Percentiles rank a stretch among this genome's conserved stretches.
phyloP scores from a whole-genome alignment of 2,888 invertebrate species.

The Ophonus ardosiacus region DNA sequence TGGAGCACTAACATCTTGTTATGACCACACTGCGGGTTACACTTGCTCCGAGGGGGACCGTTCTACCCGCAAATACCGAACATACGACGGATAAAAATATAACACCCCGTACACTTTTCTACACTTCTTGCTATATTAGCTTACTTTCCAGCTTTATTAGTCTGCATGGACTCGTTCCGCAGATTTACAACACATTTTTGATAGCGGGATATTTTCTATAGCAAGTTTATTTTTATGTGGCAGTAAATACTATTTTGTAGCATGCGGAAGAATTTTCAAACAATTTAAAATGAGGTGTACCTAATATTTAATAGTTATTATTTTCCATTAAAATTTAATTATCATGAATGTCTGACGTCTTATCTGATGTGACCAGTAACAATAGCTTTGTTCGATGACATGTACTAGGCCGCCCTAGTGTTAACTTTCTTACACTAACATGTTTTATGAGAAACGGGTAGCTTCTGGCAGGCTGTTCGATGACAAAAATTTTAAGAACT shows the following conservation, averaged over 20 bases:
- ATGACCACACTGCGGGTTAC: slow-evolving; percentile 19
- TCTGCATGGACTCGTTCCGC: background rate
- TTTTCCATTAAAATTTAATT: too few relatives aligned
- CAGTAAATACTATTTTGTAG: background rate
- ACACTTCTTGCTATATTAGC: background rate
- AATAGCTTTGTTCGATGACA: too few relatives aligned
- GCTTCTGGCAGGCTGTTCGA: too few relatives aligned
- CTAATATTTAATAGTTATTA: too few relatives aligned
- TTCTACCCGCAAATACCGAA: background rate
- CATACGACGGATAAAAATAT: slow-evolving; percentile 15
- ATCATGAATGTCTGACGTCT: too few relatives aligned
- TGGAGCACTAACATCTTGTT: slow-evolving; percentile 30
- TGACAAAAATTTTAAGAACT: too few relatives aligned
- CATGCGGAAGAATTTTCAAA: background rate
- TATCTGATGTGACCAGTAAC: too few relatives aligned
- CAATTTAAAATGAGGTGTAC: too few relatives aligned
- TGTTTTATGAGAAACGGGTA: too few relatives aligned
- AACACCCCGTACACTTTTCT: background rate
- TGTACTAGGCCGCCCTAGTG: too few relatives aligned
- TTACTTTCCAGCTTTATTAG: background rate
- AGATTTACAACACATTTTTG: background rate
- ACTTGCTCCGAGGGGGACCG: slow-evolving; percentile 9
- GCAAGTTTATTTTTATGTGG: background rate
- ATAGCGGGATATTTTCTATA: background rate
- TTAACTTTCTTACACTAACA: too few relatives aligned